Evolutionary conservation across 2,888 invertebrate genomes (phyloP), one percentile per base, ranked within the genome.

Genomic region (Mallateleia sp.): DNA sequence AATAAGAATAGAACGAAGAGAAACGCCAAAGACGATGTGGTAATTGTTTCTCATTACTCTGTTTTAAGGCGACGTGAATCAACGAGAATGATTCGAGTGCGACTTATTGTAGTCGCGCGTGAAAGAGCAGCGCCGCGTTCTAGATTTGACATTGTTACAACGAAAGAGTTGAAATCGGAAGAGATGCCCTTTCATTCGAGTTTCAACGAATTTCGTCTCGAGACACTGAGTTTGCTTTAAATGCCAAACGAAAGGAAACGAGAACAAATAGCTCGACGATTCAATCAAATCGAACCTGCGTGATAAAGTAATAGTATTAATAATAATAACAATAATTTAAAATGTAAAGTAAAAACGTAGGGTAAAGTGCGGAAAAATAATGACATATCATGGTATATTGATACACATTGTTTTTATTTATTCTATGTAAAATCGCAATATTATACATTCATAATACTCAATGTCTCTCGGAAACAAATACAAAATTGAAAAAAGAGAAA

Each of bases 391-490:
- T 52, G 28, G 47, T 81, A 62, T 82, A 82, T 85, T 88, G 81
- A 79, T 88, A 88, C 81, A 85, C 81, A 85, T 78, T 81, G 47
- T 81, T 87, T 87, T 87, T 81, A 82, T 88, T 84, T 80, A 77
- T 84, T 85, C 85, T 85, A 85, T 85, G 84, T 81, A 88, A 88
- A 88, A 88, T 85, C 85, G 88, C 88, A 81, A 88, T 88, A 85
- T 88, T 88, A 88, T 88, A 88, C 85, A 88, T 85, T 85, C 38
- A 85, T 88, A 88, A 88, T 82, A 85, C 85, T 88, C 88, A 88
- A 87, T 87, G 87, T 79, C 83, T 89, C 71, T 80, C 79, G 69
- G 77, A 86, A 79, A 87, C 85, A 80, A 81, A 86, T 83, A 83
- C 72, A 80, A 87, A 88, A 82, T 86, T 81, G 85, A 87, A 86